phyloP scores from a whole-genome alignment of 2,113 vertebrate species.

The Trogon surrucura region DNA sequence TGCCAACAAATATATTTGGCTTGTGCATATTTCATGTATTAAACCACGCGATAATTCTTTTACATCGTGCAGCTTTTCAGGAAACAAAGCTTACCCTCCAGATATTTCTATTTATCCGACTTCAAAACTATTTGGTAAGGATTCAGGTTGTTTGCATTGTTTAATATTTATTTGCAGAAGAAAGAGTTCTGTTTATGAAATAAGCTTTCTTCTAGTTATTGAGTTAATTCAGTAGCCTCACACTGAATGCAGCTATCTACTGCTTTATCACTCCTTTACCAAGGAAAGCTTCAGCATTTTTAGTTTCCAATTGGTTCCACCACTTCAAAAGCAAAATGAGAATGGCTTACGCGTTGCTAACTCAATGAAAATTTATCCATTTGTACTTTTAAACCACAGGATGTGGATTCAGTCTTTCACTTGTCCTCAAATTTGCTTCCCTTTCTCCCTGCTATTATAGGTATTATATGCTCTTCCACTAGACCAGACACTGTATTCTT shows the following conservation, averaged over 20 bases:
- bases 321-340: background rate
- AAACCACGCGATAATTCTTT: background rate
- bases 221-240: background rate
- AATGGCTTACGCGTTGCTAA: background rate
- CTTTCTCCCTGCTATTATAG: background rate
- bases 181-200: background rate
- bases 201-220: background rate
- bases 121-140: background rate
- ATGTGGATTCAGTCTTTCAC: background rate
- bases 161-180: background rate
- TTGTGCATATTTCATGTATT: background rate
- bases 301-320: background rate
- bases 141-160: background rate
- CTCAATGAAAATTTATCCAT: background rate
- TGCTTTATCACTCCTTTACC: background rate
- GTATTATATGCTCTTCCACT: background rate
- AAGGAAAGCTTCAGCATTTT: background rate
- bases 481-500: background rate
- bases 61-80: background rate
- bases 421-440: background rate
- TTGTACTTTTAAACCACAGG: background rate
- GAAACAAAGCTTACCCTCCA: background rate
- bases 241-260: background rate
- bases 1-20: slow-evolving; percentile 18
- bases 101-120: background rate